These are phyloP conservation scores for Odontomachus brunneus DNA, from an alignment of 1,140 invertebrate species.

Conservation along the genomic window DNA sequence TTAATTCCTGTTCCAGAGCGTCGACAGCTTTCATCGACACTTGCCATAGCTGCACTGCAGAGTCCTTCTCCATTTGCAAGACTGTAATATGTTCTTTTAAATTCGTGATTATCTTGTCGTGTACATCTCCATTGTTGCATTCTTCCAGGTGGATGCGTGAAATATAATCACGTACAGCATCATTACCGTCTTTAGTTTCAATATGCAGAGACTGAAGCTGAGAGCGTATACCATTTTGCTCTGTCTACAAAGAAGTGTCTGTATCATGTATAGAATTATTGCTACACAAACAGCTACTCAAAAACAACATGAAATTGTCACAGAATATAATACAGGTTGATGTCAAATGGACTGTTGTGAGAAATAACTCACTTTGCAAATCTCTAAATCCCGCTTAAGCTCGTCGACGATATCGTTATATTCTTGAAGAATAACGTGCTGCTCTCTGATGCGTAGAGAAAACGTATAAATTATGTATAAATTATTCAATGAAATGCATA, in stretches of 20 bases:
- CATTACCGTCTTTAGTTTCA: conserved; percentile 73
- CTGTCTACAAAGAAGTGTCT: conserved; percentile 69
- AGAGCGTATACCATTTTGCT: conserved; percentile 77
- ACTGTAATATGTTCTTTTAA: conserved; percentile 79
- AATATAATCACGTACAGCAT: conserved; percentile 71
- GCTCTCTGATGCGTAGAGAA: conserved; percentile 50
- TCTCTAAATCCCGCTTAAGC: conserved; percentile 77
- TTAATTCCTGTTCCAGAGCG: conserved; percentile 86
- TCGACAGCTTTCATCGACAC: conserved; percentile 87
- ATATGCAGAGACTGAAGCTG: conserved; percentile 72
- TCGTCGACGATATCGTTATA: conserved; percentile 72
- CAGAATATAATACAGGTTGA: neutral
- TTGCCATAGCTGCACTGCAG: conserved; percentile 87
- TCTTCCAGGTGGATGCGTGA: conserved; percentile 69
- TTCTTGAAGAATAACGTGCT: conserved; percentile 72
- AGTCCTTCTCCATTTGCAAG: conserved; percentile 86
- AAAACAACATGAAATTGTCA: neutral
- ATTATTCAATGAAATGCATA: neutral
- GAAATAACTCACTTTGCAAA: conserved; percentile 79
- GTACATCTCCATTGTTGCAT: conserved; percentile 52
- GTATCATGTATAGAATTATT: conserved; percentile 8
- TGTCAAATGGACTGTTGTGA: neutral
- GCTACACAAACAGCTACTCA: neutral
- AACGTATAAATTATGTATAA: neutral
- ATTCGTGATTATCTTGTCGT: conserved; percentile 77